Evolutionary conservation across 2,113 vertebrate species (phyloP), one percentile per base, ranked within the genome.

Genomic region (Corythoichthys intestinalis): DNA sequence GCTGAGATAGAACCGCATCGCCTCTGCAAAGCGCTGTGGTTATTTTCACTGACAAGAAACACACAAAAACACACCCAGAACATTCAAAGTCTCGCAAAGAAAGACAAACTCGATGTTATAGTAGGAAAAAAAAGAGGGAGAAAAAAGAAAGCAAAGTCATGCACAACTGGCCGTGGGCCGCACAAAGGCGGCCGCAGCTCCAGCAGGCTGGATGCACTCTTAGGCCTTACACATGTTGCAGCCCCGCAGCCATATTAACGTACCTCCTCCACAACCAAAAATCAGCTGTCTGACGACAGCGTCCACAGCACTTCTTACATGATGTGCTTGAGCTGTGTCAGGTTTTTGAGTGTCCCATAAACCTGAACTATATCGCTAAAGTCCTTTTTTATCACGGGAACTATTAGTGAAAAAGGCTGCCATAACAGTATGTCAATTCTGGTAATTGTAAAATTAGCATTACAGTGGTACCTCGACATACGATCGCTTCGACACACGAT

Each of bases 201-300:
- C 38, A 69, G 66, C 69, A 74, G 76, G 72, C 70, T 66, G 74
- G 49, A 67, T 66, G 70, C 56, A 76, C 69, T 71, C 65, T 14
- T 62, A 80, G 83, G 75, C 82, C 8, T 46, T 83, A 76, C 83
- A 86, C 78, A 85, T 88, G 84, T 82, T 69, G 53, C 67, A 63
- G 52, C 65, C 83, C 82, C 66, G 72, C 66, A 76, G 84, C 77
- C 52, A 71, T 72, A 64, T 74, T 60, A 69, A 77, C 39, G 59
- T 56, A 47, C 64, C n/a, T 13, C 37, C 20, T 6, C 54, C 8
- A 9, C 59, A 20, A n/a, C 39, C 59, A 2, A n/a, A n/a, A n/a
- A n/a, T 8, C 15, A 44, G 4, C 2, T 38, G 10, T 41, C 38
- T n/a, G 38, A 20, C 7, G 13, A 44, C 38, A n/a, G 38, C 6